These are phyloP conservation scores for Biston stratarius DNA, from an alignment of 2,888 invertebrate genomes.

Conservation along the genomic window DNA sequence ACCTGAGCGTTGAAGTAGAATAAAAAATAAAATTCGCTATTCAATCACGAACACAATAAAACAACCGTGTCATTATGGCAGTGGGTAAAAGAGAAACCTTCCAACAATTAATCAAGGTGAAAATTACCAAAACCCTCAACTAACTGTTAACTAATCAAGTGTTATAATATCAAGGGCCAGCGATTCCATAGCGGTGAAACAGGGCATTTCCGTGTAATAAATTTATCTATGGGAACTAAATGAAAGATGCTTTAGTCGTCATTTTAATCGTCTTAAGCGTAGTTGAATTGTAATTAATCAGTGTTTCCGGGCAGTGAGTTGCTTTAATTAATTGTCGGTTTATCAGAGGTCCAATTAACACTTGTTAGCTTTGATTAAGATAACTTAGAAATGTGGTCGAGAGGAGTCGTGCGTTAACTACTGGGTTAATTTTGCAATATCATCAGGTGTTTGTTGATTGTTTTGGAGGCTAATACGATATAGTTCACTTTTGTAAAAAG, in stretches of 20 bases:
- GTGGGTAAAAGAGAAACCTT: conserved; percentile 32
- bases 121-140: conserved; percentile 33
- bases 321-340: conserved; percentile 39
- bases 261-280: conserved; percentile 32
- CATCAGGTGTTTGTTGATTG: no score
- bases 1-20: neutral
- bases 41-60: conserved; percentile 30
- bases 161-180: conserved; percentile 38
- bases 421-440: neutral
- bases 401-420: neutral
- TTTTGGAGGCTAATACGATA: no score
- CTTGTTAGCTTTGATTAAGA: conserved; percentile 45
- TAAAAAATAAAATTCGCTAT: conserved; percentile 5
- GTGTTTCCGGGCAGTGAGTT: conserved; percentile 35
- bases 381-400: conserved; percentile 20
- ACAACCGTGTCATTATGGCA: conserved; percentile 34
- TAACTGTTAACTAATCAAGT: conserved; percentile 44
- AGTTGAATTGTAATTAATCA: conserved; percentile 41
- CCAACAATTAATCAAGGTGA: conserved; percentile 38
- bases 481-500: no score
- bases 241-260: conserved; percentile 20
- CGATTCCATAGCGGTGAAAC: conserved; percentile 30
- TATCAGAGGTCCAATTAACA: conserved; percentile 41
- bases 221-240: conserved; percentile 41
- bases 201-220: conserved; percentile 44